Evolutionary conservation across 1,140 invertebrate genomes (phyloP), one percentile per base, ranked within the genome.

Genomic region (Trichonephila clavipes): DNA sequence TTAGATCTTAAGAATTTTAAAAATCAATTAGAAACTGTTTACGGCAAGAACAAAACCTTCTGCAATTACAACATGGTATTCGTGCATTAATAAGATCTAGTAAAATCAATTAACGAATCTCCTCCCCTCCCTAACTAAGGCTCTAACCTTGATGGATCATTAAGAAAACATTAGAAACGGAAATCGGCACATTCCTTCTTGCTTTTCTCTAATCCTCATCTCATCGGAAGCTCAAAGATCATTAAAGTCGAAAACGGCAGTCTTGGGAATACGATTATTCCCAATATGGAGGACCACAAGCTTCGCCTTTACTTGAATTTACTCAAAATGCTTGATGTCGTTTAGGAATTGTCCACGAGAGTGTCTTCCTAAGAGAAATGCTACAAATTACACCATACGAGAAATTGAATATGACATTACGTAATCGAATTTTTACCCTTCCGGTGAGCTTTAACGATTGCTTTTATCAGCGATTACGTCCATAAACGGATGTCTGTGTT

Each of bases 161-260:
- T 91, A 91, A 91, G 90, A 58, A 91, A 83, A 91, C 90, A 91
- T 85, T 92, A 85, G 77, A 85, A 51, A 92, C 34, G 81, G 81
- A 64, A 72, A 91, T 91, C 89, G 77, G 59, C 61, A 85, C n/a
- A 81, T 90, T 90, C 72, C 72, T 90, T 90, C 77, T 90, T 90
- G 58, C 88, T 62, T n/a, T 62, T 18, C 72, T 61, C 88, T 90
- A 90, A 90, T 92, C 90, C 77, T 64, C 81, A n/a, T 58, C 21
- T n/a, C 77, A 91, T 24, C 34, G 89, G 72, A 90, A 90, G 88
- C 51, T 77, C 34, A 81, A 82, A 90, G 51, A 77, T 85, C 82
- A 88, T 88, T 88, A 58, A 88, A 88, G 64, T 62, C 87, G 87
- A 88, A 88, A 88, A 88, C 40, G 28, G 87, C 87, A 72, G 21